Evolutionary conservation across 2,113 vertebrate species (phyloP), one percentile per base, ranked within the genome.

Genomic region (Ranitomeya imitator): DNA sequence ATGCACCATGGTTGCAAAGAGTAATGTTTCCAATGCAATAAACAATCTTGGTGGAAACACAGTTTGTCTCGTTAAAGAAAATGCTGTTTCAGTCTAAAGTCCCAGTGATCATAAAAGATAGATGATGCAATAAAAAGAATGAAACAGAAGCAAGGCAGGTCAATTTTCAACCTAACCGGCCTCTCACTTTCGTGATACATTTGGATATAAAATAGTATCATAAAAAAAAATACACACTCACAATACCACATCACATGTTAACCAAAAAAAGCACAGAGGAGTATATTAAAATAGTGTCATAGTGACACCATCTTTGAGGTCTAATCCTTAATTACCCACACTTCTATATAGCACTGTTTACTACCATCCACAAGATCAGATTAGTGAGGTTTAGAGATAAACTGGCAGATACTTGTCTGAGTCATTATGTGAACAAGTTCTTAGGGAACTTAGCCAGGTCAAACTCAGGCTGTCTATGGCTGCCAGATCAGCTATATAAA

Each of bases 101-200:
- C 93, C 91, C 92, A 91, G 91, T 87, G 94, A 94, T 94, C 93
- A 94, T 94, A 95, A 94, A 96, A 95, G 93, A 96, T 94, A 94
- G 92, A 95, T 94, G 93, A 93, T 93, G 93, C 93, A 93, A 93
- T 95, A 95, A 96, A 95, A 93, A 95, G 94, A 96, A 93, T 92
- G 93, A 95, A 93, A 93, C 92, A 92, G 89, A 91, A 91, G 91
- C 90, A 93, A 93, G 93, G 93, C 93, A 94, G 91, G 91, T 91
- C 91, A 91, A 90, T 92, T 92, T 0, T 3, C 90, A 89, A 92
- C 93, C 92, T 93, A 94, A 92, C 93, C 90, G 90, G 90, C 93
- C 93, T 95, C 88, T 95, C 92, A 94, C 93, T 95, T 67, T 94
- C 94, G 91, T 89, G 11, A 61, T 82, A 59, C 55, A 81, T 83